These are phyloP conservation scores for Falco concolor DNA, from an alignment of 2,797 vertebrate species.

Conservation along the genomic window DNA sequence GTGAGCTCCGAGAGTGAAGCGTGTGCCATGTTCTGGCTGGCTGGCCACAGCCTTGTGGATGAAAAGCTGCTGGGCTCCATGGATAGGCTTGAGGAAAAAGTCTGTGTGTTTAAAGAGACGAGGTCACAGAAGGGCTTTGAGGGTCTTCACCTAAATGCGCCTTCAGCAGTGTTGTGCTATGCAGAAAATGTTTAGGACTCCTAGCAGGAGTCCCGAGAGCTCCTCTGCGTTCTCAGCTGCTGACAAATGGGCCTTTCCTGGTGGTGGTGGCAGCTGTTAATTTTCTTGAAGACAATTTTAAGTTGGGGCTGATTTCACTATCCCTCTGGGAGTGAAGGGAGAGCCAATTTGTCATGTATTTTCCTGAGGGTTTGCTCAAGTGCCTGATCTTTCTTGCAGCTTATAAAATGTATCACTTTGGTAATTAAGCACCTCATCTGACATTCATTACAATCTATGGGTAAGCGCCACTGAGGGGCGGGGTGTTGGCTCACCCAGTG, in stretches of 20 bases:
- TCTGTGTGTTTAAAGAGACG: neutral
- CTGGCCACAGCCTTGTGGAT: neutral
- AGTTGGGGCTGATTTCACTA: neutral
- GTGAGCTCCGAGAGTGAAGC: neutral
- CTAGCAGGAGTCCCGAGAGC: neutral
- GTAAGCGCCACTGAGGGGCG: neutral
- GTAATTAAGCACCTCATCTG: neutral
- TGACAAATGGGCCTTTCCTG: neutral
- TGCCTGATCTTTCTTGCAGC: neutral
- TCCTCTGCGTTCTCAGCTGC: neutral
- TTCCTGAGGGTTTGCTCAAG: neutral
- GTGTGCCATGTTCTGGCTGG: neutral
- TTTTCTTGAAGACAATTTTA: neutral
- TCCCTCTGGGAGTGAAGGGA: neutral
- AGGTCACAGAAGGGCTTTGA: neutral
- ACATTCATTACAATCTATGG: neutral
- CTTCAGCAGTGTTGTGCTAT: neutral
- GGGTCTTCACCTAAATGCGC: neutral
- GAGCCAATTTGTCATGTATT: neutral
- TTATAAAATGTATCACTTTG: neutral
- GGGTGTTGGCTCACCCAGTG: neutral
- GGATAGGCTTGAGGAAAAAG: neutral
- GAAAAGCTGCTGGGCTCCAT: neutral
- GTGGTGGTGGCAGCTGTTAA: neutral
- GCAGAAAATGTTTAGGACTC: neutral